Evolutionary conservation across 2,888 invertebrate species (phyloP).

Genomic region (Smittia sp.): DNA sequence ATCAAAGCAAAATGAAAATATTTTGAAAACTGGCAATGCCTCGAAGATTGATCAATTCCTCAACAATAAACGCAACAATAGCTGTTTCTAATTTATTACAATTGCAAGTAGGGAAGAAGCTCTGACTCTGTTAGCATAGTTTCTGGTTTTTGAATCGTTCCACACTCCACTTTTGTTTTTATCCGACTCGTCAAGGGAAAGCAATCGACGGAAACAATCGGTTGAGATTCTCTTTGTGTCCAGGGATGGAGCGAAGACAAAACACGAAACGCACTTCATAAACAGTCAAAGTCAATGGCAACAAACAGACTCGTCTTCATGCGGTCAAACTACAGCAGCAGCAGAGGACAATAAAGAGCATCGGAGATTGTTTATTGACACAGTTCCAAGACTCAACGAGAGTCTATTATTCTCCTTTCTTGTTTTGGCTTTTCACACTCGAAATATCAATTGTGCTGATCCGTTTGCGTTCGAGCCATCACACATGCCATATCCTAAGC

Average conservation of each 20-base stretch:
- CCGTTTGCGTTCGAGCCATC: neutral
- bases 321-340: slow-evolving; percentile 10
- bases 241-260: neutral
- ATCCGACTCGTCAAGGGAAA: neutral
- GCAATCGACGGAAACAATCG: neutral
- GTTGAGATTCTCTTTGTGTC: slow-evolving; percentile 17
- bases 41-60: slow-evolving; percentile 28
- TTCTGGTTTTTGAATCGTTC: neutral
- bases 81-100: slow-evolving; percentile 40
- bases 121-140: neutral
- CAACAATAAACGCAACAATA: slow-evolving; percentile 26
- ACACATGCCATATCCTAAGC: slow-evolving; percentile 27
- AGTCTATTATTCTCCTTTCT: slow-evolving; percentile 18
- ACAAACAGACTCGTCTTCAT: neutral
- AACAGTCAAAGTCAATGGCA: slow-evolving; percentile 31
- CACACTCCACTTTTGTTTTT: slow-evolving; percentile 11
- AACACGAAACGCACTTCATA: slow-evolving; percentile 11
- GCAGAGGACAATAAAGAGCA: neutral
- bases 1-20: neutral
- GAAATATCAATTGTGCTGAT: slow-evolving; percentile 7
- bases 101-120: slow-evolving; percentile 3
- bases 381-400: neutral
- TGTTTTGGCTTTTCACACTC: slow-evolving; percentile 8
- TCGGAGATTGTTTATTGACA: neutral
- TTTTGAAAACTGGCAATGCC: slow-evolving; percentile 27